Percentiles rank a stretch among this genome's conserved stretches.
phyloP scores from a whole-genome alignment of 2,113 vertebrate species.

The Oncorhynchus clarkii region DNA sequence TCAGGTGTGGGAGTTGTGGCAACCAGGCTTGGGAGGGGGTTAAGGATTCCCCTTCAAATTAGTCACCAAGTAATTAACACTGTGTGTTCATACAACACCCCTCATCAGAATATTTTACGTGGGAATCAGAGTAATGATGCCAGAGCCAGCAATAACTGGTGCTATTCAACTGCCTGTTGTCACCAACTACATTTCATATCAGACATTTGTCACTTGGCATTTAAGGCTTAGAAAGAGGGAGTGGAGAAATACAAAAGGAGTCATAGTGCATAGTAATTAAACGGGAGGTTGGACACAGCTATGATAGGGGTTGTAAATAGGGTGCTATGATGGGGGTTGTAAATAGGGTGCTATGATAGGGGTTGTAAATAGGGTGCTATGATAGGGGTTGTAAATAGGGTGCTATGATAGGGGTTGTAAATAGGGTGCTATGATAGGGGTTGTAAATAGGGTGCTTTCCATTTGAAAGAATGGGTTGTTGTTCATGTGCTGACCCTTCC shows the following conservation, averaged over 20 bases:
- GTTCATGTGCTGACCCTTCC: conserved; percentile 10
- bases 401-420: too few species aligned
- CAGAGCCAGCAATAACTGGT: background rate
- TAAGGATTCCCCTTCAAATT: conserved; percentile 43
- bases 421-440: background rate
- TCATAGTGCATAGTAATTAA: background rate
- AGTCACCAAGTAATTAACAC: conserved; percentile 34
- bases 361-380: too few species aligned
- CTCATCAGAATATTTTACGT: background rate
- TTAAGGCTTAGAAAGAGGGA: background rate
- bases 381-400: too few species aligned
- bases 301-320: background rate
- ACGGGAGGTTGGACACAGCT: background rate
- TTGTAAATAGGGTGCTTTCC: background rate
- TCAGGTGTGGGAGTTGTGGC: conserved; percentile 45
- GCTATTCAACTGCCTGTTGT: background rate
- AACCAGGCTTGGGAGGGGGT: conserved; percentile 26
- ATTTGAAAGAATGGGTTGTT: background rate
- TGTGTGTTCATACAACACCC: background rate
- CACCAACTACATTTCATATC: background rate
- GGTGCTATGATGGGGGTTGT: too few species aligned
- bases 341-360: too few species aligned
- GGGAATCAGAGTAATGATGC: background rate
- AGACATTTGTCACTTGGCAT: background rate
- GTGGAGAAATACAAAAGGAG: background rate